phyloP scores from a whole-genome alignment of 1,140 invertebrate species.

The Lamellibrachia luymesi region DNA sequence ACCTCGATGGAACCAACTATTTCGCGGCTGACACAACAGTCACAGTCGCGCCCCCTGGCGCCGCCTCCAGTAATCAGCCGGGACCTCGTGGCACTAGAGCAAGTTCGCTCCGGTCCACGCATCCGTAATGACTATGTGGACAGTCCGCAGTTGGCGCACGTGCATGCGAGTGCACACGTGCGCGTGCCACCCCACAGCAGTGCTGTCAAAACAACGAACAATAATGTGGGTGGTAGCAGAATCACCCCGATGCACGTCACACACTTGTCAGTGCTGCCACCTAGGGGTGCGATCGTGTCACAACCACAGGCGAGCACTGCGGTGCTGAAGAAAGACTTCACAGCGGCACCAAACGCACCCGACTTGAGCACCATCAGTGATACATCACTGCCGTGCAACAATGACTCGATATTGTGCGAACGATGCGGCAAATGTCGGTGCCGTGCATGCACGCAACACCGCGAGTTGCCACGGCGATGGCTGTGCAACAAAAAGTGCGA shows the following conservation, averaged over 20 bases:
- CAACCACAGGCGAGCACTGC: neutral
- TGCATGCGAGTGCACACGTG: neutral
- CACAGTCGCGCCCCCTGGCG: slow-evolving; percentile 3
- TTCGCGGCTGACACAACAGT: neutral
- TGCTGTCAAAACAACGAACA: neutral
- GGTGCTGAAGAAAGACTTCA: neutral
- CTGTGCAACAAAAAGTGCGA: slow-evolving; percentile 79
- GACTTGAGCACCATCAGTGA: neutral
- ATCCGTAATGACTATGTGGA: slow-evolving; percentile 53
- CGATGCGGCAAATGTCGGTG: slow-evolving; percentile 83
- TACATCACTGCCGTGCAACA: neutral
- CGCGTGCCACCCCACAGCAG: neutral
- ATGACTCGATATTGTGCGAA: slow-evolving; percentile 73
- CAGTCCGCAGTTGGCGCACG: slow-evolving; percentile 33
- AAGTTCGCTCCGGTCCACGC: slow-evolving; percentile 44
- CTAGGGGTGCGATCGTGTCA: neutral
- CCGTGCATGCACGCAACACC: slow-evolving; percentile 79
- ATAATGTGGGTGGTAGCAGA: neutral
- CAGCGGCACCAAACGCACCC: neutral
- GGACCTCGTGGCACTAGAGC: slow-evolving; percentile 38
- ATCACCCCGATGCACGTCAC: neutral
- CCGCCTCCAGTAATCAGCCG: slow-evolving; percentile 11
- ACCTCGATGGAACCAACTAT: neutral
- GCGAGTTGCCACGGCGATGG: slow-evolving; percentile 81
- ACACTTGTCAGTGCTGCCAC: neutral